Conservation (phyloP, 2,888 invertebrate genomes). For the Platycnemis pennipes region DNA sequence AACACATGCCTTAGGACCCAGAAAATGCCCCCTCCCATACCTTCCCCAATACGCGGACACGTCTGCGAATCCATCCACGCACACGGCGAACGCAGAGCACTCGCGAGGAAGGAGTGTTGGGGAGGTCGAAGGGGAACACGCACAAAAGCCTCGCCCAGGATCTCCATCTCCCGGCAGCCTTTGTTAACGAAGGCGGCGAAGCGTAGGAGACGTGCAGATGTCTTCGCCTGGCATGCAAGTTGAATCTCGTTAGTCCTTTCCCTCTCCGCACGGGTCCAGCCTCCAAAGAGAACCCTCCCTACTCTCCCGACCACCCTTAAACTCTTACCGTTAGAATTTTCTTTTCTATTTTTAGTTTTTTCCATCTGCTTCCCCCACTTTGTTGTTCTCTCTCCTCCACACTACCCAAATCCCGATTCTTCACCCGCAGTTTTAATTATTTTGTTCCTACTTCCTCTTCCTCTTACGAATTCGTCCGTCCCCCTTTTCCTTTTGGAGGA, state of each 20-base stretch:
- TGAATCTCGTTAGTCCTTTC: background rate
- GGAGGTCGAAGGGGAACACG: background rate
- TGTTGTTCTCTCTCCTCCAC: background rate
- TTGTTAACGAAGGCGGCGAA: constrained; percentile 5
- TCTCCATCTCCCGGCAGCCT: background rate
- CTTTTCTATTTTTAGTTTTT: background rate
- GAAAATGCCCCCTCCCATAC: too few relatives aligned
- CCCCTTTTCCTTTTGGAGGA: background rate
- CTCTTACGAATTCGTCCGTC: background rate
- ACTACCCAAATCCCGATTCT: background rate
- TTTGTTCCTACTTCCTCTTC: background rate
- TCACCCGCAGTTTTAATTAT: background rate
- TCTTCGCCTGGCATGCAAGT: background rate
- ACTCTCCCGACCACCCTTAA: background rate
- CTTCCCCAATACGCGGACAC: background rate
- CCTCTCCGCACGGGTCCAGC: background rate
- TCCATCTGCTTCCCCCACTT: background rate
- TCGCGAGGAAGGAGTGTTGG: background rate
- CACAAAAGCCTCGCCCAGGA: background rate
- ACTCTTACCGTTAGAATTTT: background rate
- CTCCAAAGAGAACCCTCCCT: background rate
- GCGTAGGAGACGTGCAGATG: constrained; percentile 1
- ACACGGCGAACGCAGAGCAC: background rate
- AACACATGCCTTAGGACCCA: too few relatives aligned
- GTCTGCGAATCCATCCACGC: background rate